phyloP scores from a whole-genome alignment of 1,140 invertebrate species.

The Pachypeltis micranthus region DNA sequence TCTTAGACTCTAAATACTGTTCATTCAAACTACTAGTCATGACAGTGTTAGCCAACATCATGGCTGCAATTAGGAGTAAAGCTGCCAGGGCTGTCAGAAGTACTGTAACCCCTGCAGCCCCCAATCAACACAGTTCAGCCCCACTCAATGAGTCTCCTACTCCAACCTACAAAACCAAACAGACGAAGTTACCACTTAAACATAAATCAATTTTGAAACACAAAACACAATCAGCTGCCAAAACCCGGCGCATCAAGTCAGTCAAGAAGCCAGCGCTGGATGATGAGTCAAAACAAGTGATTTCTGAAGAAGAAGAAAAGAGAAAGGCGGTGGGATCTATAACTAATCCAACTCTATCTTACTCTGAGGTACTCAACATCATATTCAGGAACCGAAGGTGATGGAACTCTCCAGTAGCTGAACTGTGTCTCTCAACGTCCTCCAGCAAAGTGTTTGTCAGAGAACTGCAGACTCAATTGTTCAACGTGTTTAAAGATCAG shows the following conservation, averaged over 20 bases:
- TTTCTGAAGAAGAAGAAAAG: neutral
- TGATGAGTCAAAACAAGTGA: neutral
- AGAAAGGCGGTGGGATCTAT: neutral
- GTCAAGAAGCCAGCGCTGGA: neutral
- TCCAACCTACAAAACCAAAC: neutral
- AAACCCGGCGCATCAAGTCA: too few species aligned
- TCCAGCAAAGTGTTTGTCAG: too few species aligned
- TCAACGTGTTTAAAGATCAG: too few species aligned
- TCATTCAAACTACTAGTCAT: neutral
- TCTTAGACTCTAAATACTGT: neutral
- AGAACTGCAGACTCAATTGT: too few species aligned
- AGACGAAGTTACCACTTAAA: neutral
- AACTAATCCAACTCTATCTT: neutral
- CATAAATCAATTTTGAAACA: too few species aligned
- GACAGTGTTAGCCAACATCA: neutral
- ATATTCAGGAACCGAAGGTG: too few species aligned
- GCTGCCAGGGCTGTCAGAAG: too few species aligned
- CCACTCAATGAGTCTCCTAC: neutral
- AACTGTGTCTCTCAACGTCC: too few species aligned
- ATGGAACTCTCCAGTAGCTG: too few species aligned
- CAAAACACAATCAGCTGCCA: too few species aligned
- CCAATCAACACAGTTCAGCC: neutral
- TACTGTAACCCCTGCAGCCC: neutral
- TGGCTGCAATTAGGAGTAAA: neutral
- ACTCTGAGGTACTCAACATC: neutral